phyloP scores from a whole-genome alignment of 2,888 invertebrate genomes.

The Trachelus stipa region DNA sequence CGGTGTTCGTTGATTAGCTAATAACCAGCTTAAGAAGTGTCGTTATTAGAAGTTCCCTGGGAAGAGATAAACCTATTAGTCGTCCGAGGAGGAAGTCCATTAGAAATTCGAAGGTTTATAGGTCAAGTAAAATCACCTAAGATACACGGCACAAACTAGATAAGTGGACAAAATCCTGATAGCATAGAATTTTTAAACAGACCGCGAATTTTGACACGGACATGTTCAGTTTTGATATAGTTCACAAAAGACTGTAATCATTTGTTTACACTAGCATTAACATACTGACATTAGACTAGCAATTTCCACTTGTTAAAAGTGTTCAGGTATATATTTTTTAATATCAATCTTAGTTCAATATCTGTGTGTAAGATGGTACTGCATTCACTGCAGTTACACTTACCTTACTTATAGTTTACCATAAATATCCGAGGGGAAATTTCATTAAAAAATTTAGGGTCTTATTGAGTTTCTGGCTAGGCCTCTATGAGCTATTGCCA shows the following conservation, averaged over 20 bases:
- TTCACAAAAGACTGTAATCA: neutral
- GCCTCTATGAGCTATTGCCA: too few species aligned
- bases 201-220: neutral
- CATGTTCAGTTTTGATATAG: neutral
- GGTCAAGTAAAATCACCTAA: neutral
- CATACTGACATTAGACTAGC: neutral
- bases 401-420: neutral
- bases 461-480: neutral
- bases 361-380: neutral
- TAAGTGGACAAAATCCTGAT: neutral
- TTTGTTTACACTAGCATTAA: neutral
- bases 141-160: neutral
- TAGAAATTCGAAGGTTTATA: conserved; percentile 26
- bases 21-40: conserved; percentile 51
- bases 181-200: neutral
- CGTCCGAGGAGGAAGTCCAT: conserved; percentile 45
- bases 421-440: neutral
- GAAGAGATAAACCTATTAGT: conserved; percentile 43
- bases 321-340: neutral
- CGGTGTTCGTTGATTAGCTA: neutral
- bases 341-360: neutral
- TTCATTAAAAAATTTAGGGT: neutral
- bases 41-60: conserved; percentile 54
- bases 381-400: neutral
- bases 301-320: neutral